phyloP scores from a whole-genome alignment of 2,113 vertebrate genomes.

The Addax nasomaculatus region DNA sequence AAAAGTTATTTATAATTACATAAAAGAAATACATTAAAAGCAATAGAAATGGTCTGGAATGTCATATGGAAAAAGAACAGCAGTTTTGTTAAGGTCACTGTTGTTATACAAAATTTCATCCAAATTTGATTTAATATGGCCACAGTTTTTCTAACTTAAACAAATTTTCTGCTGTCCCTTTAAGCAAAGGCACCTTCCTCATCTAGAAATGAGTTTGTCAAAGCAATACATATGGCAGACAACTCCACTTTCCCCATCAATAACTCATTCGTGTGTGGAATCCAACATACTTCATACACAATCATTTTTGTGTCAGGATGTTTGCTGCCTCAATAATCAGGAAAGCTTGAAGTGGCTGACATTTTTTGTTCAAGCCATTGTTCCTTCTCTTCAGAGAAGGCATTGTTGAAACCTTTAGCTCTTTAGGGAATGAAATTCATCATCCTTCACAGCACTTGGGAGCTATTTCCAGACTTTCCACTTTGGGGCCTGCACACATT shows the following conservation, averaged over 20 bases:
- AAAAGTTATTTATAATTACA: slow-evolving; percentile 18
- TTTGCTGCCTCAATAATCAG: slow-evolving; percentile 41
- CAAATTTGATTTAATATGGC: not conserved
- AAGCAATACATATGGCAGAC: not conserved
- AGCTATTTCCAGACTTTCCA: not conserved
- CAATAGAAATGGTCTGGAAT: not conserved
- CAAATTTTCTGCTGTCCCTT: not conserved
- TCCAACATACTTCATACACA: not conserved
- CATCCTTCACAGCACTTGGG: not conserved
- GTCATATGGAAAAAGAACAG: not conserved
- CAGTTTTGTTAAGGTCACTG: slow-evolving; percentile 27
- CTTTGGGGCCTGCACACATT: not conserved
- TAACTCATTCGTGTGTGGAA: slow-evolving; percentile 23
- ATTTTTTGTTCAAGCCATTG: slow-evolving; percentile 8
- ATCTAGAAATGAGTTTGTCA: slow-evolving; percentile 16
- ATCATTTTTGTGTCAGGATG: slow-evolving; percentile 7
- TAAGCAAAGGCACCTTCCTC: not conserved
- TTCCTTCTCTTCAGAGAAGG: not conserved
- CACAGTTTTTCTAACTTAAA: slow-evolving; percentile 19
- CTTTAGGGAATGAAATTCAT: not conserved
- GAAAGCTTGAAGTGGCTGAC: not conserved
- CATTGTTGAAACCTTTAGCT: not conserved
- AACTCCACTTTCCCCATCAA: not conserved
- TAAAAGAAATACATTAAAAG: not conserved
- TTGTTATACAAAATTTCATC: not conserved